Percentiles rank a stretch among this genome's conserved stretches.
Conservation (phyloP, 64 coral and sea anemone species). For the Actinia equina region DNA sequence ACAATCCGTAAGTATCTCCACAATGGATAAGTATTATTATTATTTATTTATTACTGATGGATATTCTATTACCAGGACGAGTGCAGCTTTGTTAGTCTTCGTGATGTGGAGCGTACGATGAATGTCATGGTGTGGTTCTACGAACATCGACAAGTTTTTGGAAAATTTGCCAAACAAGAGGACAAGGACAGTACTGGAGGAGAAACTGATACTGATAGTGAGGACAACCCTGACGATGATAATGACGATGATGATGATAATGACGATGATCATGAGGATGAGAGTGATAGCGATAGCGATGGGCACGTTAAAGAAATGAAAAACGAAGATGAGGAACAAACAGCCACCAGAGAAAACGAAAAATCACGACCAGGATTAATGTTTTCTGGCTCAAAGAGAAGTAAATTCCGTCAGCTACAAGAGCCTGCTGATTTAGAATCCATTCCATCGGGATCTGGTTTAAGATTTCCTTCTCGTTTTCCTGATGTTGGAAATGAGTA, state of each 20-base stretch:
- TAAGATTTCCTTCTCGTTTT: background rate
- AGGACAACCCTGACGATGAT: background rate
- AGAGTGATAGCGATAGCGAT: background rate
- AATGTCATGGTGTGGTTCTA: slow-evolving; percentile 69
- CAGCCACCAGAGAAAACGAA: background rate
- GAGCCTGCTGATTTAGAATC: background rate
- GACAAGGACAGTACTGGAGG: slow-evolving; percentile 7
- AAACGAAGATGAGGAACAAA: background rate
- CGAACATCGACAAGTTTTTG: slow-evolving; percentile 40
- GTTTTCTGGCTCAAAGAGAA: background rate
- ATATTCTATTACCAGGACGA: slow-evolving; percentile 43
- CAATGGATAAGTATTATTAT: background rate
- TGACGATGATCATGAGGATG: background rate
- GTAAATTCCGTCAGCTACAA: background rate
- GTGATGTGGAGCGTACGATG: slow-evolving; percentile 68
- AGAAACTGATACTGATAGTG: background rate
- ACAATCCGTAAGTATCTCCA: slow-evolving; percentile 24
- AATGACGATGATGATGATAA: background rate
- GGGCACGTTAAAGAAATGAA: background rate
- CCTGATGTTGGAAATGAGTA: background rate
- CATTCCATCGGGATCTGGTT: background rate
- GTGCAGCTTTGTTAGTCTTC: slow-evolving; percentile 69
- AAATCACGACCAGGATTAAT: background rate
- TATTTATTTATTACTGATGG: background rate
- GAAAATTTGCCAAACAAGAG: slow-evolving; percentile 9